Evolutionary conservation across 2,888 invertebrate genomes (phyloP).

Genomic region (Melinaea menophilus): DNA sequence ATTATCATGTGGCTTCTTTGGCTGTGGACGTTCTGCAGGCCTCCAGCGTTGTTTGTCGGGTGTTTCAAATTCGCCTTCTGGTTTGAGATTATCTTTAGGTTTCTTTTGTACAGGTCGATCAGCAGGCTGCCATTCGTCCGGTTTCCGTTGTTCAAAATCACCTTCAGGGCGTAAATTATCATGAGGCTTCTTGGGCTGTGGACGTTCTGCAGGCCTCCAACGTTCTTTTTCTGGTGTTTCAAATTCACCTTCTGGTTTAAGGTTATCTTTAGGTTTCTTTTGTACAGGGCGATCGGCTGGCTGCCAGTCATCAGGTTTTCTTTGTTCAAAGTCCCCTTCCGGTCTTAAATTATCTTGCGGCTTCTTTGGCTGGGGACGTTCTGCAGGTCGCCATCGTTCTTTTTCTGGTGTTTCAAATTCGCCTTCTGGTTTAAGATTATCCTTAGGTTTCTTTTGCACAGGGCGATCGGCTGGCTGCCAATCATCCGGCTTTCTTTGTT

Average conservation of each 20-base stretch:
- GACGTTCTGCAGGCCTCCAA: constrained; percentile 74
- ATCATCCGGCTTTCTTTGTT: constrained; percentile 77
- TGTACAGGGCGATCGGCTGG: constrained; percentile 72
- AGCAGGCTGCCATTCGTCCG: constrained; percentile 46
- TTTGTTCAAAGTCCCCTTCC: constrained; percentile 68
- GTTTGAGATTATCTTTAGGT: constrained; percentile 57
- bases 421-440: constrained; percentile 76
- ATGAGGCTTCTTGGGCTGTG: constrained; percentile 62
- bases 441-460: constrained; percentile 60
- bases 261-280: constrained; percentile 78
- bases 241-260: constrained; percentile 78
- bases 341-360: constrained; percentile 70
- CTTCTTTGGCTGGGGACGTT: constrained; percentile 49
- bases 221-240: constrained; percentile 54
- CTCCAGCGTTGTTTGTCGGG: constrained; percentile 52
- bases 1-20: constrained; percentile 59
- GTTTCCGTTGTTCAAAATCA: constrained; percentile 61
- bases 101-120: constrained; percentile 45
- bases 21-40: constrained; percentile 59
- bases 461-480: constrained; percentile 59
- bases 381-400: constrained; percentile 54
- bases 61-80: constrained; percentile 73
- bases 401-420: constrained; percentile 65
- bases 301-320: constrained; percentile 57
- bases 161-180: constrained; percentile 75